phyloP scores from a whole-genome alignment of 1,140 invertebrate species.

The Oryctes rhinoceros region DNA sequence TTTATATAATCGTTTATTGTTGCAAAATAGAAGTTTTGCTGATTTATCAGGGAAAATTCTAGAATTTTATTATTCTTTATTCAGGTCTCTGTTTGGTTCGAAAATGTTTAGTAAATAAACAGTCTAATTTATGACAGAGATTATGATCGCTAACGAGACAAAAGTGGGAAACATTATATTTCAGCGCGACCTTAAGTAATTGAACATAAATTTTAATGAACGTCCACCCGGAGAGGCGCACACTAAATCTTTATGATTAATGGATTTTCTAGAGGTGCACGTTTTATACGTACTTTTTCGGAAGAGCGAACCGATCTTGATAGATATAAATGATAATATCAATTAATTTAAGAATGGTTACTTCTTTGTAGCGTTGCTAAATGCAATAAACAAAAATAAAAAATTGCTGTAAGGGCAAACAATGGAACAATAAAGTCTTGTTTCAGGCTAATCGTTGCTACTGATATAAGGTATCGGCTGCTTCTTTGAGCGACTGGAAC shows the following conservation, averaged over 20 bases:
- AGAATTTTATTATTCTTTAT: too few species aligned
- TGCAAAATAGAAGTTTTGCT: too few species aligned
- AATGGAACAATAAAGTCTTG: too few species aligned
- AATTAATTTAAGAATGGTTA: background rate
- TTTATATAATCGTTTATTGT: too few species aligned
- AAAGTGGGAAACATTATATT: slow-evolving; percentile 10
- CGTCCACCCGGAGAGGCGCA: background rate
- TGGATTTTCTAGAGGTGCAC: background rate
- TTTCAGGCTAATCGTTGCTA: too few species aligned
- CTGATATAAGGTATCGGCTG: too few species aligned
- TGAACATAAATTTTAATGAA: slow-evolving; percentile 23
- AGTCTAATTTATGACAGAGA: slow-evolving; percentile 19
- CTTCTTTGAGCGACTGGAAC: too few species aligned
- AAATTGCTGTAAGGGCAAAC: too few species aligned
- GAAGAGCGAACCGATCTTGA: background rate
- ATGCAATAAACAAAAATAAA: too few species aligned
- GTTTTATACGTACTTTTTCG: background rate
- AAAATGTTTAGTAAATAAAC: slow-evolving; percentile 3
- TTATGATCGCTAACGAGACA: slow-evolving; percentile 13
- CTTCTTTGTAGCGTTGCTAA: background rate
- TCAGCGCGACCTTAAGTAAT: slow-evolving; percentile 5
- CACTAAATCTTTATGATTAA: slow-evolving; percentile 22
- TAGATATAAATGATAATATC: slow-evolving; percentile 5
- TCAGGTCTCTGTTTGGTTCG: background rate
- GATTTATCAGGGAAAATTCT: too few species aligned